Evolutionary conservation across 2,888 invertebrate species (phyloP).

Genomic region (Steinernema hermaphroditum): DNA sequence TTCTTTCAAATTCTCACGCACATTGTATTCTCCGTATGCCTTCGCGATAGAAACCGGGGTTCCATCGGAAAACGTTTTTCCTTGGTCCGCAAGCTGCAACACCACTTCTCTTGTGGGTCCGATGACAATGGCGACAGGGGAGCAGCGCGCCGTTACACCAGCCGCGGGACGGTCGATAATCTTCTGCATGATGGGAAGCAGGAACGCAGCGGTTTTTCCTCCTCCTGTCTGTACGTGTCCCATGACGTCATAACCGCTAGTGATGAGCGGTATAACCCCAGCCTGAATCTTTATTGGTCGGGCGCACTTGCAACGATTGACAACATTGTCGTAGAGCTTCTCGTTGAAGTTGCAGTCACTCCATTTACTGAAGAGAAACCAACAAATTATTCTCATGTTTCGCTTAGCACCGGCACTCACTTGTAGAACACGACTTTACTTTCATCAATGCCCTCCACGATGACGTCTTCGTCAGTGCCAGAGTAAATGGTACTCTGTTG

Average conservation of each 20-base stretch:
- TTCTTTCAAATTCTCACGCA: conserved; percentile 74
- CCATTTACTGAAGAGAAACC: conserved; percentile 46
- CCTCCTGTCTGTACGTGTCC: conserved; percentile 97
- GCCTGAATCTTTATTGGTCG: conserved; percentile 90
- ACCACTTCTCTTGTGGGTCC: conserved; percentile 88
- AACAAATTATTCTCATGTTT: background rate
- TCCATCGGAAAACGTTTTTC: conserved; percentile 32
- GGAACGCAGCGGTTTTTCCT: conserved; percentile 92
- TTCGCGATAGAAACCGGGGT: conserved; percentile 78
- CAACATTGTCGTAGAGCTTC: conserved; percentile 34
- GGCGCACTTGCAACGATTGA: conserved; percentile 34
- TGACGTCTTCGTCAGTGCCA: conserved; percentile 19
- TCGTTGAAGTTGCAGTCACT: conserved; percentile 42
- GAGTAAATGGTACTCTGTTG: background rate
- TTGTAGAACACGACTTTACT: background rate
- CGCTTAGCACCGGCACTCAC: too few species aligned
- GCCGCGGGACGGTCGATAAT: conserved; percentile 68
- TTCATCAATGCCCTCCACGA: background rate
- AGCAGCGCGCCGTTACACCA: conserved; percentile 16
- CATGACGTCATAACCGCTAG: conserved; percentile 84
- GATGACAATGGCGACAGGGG: conserved; percentile 81
- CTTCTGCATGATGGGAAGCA: conserved; percentile 82
- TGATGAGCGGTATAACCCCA: conserved; percentile 82
- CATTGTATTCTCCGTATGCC: conserved; percentile 84
- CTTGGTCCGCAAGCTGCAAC: conserved; percentile 76